Evolutionary conservation across 2,888 invertebrate species (phyloP).

Genomic region (Thymelicus lineola): DNA sequence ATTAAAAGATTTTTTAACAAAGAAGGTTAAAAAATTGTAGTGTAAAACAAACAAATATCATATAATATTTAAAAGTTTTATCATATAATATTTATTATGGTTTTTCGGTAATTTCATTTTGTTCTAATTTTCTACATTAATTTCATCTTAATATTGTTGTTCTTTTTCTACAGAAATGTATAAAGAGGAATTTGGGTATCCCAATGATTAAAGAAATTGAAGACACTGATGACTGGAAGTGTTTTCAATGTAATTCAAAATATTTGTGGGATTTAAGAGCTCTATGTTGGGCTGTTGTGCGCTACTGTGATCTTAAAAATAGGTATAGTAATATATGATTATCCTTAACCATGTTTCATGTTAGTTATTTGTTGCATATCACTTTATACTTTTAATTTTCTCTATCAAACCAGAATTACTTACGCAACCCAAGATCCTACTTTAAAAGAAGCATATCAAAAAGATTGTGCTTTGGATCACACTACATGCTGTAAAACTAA

Average conservation of each 20-base stretch:
- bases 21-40: no score
- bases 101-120: no score
- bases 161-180: constrained; percentile 87
- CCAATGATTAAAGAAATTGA: constrained; percentile 89
- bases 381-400: neutral
- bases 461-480: constrained; percentile 64
- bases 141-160: neutral
- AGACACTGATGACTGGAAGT: constrained; percentile 92
- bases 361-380: no score
- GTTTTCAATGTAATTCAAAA: constrained; percentile 89
- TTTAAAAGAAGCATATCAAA: constrained; percentile 67
- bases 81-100: no score
- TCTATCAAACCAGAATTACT: constrained; percentile 65
- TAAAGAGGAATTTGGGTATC: constrained; percentile 88
- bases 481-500: constrained; percentile 73
- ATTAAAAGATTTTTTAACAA: no score
- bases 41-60: no score
- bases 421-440: constrained; percentile 69
- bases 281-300: constrained; percentile 89
- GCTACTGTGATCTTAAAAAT: constrained; percentile 87
- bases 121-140: no score
- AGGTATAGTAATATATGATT: constrained; percentile 61
- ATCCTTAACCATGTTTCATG: neutral
- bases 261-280: constrained; percentile 88
- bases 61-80: no score